Evolutionary conservation across 1,140 invertebrate genomes (phyloP).

Genomic region (Scylla paramamosain): DNA sequence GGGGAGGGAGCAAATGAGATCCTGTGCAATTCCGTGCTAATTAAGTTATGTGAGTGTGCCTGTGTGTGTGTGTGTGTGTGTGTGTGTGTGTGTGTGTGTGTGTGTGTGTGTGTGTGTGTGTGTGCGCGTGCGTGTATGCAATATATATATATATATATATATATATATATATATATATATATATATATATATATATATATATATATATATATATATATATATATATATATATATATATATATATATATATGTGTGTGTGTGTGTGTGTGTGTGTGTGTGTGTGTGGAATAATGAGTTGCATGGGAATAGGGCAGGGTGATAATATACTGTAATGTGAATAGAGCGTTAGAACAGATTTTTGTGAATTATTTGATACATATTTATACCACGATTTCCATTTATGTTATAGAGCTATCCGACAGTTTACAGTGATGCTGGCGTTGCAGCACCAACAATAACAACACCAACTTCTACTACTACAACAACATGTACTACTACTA

Average conservation of each 20-base stretch:
- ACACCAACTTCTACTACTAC: neutral
- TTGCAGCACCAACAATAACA: neutral
- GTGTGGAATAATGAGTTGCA: too few species aligned
- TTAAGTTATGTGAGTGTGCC: neutral
- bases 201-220: slow-evolving; percentile 26
- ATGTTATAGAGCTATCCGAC: too few species aligned
- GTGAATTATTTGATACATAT: too few species aligned
- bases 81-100: neutral
- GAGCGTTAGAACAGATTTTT: too few species aligned
- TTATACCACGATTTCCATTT: too few species aligned
- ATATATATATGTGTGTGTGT: slow-evolving; percentile 7
- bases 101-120: neutral
- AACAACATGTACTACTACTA: neutral
- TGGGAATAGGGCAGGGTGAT: too few species aligned
- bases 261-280: neutral
- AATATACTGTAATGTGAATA: too few species aligned
- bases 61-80: neutral
- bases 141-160: too few species aligned
- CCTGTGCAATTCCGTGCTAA: neutral
- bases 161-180: neutral
- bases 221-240: slow-evolving; percentile 26
- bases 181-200: slow-evolving; percentile 26
- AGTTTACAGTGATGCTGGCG: neutral
- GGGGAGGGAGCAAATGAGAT: neutral
- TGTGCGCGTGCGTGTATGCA: too few species aligned